These are phyloP conservation scores for Chelmon rostratus DNA, from an alignment of 2,797 vertebrate species.

Conservation along the genomic window DNA sequence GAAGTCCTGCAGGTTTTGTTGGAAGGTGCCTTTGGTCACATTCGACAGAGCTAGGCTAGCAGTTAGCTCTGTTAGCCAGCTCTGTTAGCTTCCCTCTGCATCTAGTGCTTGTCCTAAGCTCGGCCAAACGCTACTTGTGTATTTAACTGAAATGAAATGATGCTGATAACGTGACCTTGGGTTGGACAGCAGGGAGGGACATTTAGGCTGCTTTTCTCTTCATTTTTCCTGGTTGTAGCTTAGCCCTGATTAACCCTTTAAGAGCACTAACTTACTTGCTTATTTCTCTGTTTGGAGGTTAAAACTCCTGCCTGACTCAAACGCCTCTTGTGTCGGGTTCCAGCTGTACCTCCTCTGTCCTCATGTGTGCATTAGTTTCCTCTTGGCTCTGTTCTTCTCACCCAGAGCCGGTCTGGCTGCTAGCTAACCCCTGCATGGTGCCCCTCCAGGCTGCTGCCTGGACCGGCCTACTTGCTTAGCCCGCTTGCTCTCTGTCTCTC, in stretches of 20 bases:
- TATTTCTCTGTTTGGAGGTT: slow-evolving; percentile 5
- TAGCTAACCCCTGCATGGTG: slow-evolving; percentile 86
- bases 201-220: slow-evolving; percentile 17
- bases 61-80: too few relatives aligned
- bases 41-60: background rate
- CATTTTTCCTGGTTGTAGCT: background rate
- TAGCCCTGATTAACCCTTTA: slow-evolving; percentile 7
- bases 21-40: slow-evolving; percentile 1
- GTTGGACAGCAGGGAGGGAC: background rate
- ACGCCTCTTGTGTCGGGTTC: background rate
- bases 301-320: slow-evolving; percentile 8
- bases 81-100: background rate
- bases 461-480: slow-evolving; percentile 50
- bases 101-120: background rate
- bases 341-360: slow-evolving; percentile 37
- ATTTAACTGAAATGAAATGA: background rate
- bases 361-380: slow-evolving; percentile 22
- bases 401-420: slow-evolving; percentile 74
- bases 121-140: background rate
- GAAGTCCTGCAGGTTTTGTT: background rate
- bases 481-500: slow-evolving; percentile 84
- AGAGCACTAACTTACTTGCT: slow-evolving; percentile 9
- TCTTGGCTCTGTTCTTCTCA: slow-evolving; percentile 42
- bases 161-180: background rate
- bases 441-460: slow-evolving; percentile 51